phyloP scores from a whole-genome alignment of 2,888 invertebrate genomes.

The Syritta pipiens region DNA sequence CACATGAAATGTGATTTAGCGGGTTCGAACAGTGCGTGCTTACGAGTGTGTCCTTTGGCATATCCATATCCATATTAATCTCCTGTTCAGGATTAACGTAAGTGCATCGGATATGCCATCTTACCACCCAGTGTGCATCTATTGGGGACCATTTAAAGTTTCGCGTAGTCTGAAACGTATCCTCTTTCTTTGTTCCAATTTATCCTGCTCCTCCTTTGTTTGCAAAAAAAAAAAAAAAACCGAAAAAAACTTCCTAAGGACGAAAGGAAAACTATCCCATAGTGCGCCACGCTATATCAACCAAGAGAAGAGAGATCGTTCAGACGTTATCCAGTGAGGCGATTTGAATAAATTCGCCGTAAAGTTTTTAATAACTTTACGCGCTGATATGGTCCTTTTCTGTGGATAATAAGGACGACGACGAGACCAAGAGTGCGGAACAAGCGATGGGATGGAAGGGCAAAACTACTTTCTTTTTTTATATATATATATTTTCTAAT shows the following conservation, averaged over 20 bases:
- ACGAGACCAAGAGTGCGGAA: conserved; percentile 8
- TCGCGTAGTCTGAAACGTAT: conserved; percentile 1
- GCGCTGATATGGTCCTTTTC: conserved; percentile 54
- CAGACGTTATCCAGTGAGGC: conserved; percentile 43
- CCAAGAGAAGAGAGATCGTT: conserved; percentile 36
- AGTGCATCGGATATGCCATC: conserved; percentile 19
- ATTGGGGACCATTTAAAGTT: not conserved
- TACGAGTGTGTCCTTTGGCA: conserved; percentile 15
- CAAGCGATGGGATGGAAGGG: conserved; percentile 3
- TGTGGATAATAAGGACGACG: conserved; percentile 49
- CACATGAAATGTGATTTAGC: conserved; percentile 23
- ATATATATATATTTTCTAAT: conserved; percentile 41
- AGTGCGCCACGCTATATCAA: conserved; percentile 14
- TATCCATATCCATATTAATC: too few species aligned
- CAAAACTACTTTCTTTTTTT: too few species aligned
- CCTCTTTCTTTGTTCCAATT: conserved; percentile 1
- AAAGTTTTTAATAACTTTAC: conserved; percentile 65
- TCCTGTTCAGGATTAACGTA: conserved; percentile 21
- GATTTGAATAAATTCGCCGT: conserved; percentile 61
- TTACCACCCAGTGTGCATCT: conserved; percentile 6
- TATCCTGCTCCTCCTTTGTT: too few species aligned
- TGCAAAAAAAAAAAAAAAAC: conserved; percentile 1
- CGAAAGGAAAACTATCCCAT: conserved; percentile 11
- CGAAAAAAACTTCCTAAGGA: not conserved
- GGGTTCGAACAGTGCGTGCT: conserved; percentile 23